Evolutionary conservation across 2,888 invertebrate species (phyloP), one percentile per base, ranked within the genome.

Genomic region (Himalopsyche anomala): DNA sequence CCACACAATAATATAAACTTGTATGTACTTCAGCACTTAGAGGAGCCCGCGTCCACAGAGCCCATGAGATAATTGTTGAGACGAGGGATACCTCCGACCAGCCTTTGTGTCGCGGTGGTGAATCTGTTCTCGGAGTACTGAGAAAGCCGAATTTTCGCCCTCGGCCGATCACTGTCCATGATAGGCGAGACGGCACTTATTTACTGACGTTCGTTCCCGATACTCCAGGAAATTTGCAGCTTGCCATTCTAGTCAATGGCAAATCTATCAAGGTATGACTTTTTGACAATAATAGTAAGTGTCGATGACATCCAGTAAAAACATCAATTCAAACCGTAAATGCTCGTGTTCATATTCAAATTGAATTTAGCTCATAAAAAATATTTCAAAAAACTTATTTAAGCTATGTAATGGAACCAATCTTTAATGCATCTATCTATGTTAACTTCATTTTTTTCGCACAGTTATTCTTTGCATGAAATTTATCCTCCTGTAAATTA

Each of bases 161-260:
- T 1, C 90, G 91, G 84, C 89, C 92, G 3, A 93, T 95, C 40
- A 92, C 93, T 81, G 94, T 95, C 15, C 90, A 92, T 1, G 96
- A 96, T 90, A 92, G 92, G 87, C 92, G 94, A 6, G 95, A 96
- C 91, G 96, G 96, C 69, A 93, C 94, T 40, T 96, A 95, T 90
- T 89, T 91, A 19, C 91, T 96, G 40, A 90, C 92, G 0, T 94
- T 96, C 89, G 92, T 94, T 3, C 95, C 96, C 1, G 94, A 95
- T 88, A 92, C 94, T 2, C 94, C 95, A 28, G 96, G 96, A 5
- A 94, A 94, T 0, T 92, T 96, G 81, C 91, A 94, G 55, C 91
- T 96, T 11, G 94, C 94, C 15, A 93, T 96, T 83, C 94, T 92
- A 5, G 92, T 96, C 3, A 94, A 95, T 89, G 95, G 95, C 82